These are phyloP conservation scores for Hippasteria phrygiana DNA, from an alignment of 53 echinoderm and acorn worm genomes.

Conservation along the genomic window DNA sequence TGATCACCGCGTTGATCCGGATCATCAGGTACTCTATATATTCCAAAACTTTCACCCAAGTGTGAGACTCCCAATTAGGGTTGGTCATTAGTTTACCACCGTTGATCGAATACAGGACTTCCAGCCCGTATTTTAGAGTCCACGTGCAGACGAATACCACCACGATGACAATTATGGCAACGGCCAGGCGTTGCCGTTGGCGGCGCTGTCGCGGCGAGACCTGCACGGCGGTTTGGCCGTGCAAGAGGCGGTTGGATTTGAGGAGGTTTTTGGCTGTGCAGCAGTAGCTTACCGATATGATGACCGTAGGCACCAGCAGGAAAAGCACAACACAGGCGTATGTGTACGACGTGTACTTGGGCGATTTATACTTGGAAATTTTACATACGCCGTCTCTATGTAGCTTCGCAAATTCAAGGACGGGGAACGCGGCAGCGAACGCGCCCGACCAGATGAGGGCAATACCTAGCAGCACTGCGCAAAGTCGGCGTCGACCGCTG, in stretches of 20 bases:
- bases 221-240: not conserved
- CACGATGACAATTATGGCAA: constrained; percentile 48
- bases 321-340: not conserved
- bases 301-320: constrained; percentile 1
- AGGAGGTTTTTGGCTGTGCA: constrained; percentile 23
- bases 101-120: not conserved
- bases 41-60: not conserved
- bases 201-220: constrained; percentile 50
- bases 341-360: not conserved
- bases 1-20: constrained; percentile 43
- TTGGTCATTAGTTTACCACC: too few species aligned
- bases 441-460: not conserved
- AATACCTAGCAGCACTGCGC: constrained; percentile 16
- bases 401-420: not conserved
- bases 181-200: constrained; percentile 52
- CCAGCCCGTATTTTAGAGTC: constrained; percentile 5
- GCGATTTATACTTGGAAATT: not conserved
- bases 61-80: not conserved
- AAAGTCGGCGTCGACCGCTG: constrained; percentile 20
- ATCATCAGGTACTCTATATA: not conserved
- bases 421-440: not conserved
- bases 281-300: constrained; percentile 41
- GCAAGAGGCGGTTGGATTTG: not conserved
- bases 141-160: constrained; percentile 36
- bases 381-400: not conserved